Base-by-base conservation (phyloP, 2,888 invertebrate species). In the Eupithecia subumbrata region DNA sequence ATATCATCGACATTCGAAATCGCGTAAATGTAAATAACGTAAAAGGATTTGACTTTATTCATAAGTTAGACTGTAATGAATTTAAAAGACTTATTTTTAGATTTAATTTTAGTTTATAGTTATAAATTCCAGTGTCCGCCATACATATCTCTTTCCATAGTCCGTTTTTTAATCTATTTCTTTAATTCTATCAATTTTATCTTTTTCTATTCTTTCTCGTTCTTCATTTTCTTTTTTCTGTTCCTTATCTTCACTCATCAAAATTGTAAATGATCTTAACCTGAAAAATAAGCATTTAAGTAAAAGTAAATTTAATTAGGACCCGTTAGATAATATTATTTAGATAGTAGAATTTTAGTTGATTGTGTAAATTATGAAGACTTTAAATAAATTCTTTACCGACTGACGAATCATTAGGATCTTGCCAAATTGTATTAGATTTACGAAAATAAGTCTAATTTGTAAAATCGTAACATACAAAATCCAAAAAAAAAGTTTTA, bases 61-160 rank as follows among this genome's bases (percentile, higher is more conserved):
- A 64, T 84, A 89, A 88, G 82, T 79, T 89, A 87, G 86, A 78
- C 79, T 82, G 52, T 89, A 90, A 89, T 85, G 81, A 82, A 87
- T 85, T 84, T 87, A 87, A 89, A 94, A 94, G 93, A 94, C 94
- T 94, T 93, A 92, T 91, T 91, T 86, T 84, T 86, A 86, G 85
- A 81, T 83, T 82, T 83, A 82, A 80, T 76, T 82, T 83, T 84
- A 84, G 83, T 76, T 82, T 85, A 86, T 87, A 84, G 80, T 82
- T 78, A 85, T 82, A 82, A 82, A 84, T 80, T 84, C 80, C 84
- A 85, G 85, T 86, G 84, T 81, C 82, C 74, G 66, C 48, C 71
- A 79, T 82, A 73, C 71, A 79, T 82, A 73, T 80, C 69, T 76
- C 63, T 43, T 72, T 75, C 22, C 43, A n/a, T 67, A 14, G n/a